Evolutionary conservation across 1,140 invertebrate genomes (phyloP).

Genomic region (Whitmania pigra): DNA sequence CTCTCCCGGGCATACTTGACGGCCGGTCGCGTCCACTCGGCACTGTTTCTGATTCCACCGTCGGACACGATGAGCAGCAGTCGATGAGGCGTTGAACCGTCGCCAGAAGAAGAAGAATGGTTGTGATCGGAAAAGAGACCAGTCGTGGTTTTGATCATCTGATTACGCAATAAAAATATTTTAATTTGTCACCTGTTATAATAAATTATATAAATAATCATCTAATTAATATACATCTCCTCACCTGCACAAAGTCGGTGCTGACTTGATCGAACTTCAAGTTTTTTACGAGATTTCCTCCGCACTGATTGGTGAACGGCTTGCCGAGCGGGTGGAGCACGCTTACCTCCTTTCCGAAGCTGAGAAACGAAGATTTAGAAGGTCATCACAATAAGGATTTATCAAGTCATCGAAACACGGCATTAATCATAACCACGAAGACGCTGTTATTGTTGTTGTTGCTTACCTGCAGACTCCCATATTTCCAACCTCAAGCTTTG

Average conservation of each 20-base stretch:
- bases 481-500: conserved; percentile 81
- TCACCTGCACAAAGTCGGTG: conserved; percentile 42
- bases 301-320: conserved; percentile 67
- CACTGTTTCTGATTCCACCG: conserved; percentile 60
- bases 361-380: conserved; percentile 49
- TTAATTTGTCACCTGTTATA: conserved; percentile 22
- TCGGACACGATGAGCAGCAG: conserved; percentile 65
- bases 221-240: neutral
- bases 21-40: conserved; percentile 59
- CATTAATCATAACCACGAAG: too few relatives aligned
- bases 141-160: conserved; percentile 64
- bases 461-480: conserved; percentile 74
- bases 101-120: conserved; percentile 26
- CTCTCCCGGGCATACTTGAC: conserved; percentile 64
- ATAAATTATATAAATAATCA: neutral
- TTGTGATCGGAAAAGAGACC: conserved; percentile 27
- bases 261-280: conserved; percentile 46
- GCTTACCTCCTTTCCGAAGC: conserved; percentile 66
- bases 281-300: conserved; percentile 48
- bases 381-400: too few relatives aligned
- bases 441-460: neutral
- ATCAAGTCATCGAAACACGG: too few relatives aligned
- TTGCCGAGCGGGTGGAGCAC: conserved; percentile 73
- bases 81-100: conserved; percentile 47
- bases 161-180: conserved; percentile 24